Base-by-base conservation (phyloP, 2,113 vertebrate genomes). In the Rhadina sibilatrix region DNA sequence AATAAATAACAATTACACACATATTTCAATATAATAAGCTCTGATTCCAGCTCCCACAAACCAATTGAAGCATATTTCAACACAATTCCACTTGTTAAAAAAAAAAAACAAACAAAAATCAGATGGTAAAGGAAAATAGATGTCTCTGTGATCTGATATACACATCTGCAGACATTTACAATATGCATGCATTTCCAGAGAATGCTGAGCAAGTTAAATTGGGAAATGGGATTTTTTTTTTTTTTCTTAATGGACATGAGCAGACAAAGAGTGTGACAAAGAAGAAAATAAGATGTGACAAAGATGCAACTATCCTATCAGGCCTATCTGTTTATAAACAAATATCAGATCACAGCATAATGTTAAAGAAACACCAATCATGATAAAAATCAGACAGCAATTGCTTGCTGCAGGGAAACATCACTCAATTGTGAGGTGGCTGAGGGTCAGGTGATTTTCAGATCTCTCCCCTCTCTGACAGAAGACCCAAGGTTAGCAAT, bases 111-210 rank as follows among this genome's bases (percentile, higher is more conserved):
- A 12, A 12, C 40, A 82, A 95, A 96, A 59, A 5, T 4, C 89
- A 98, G 92, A 91, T 88, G 87, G 87, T 56, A 93, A 95, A 97
- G 92, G 69, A 97, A 97, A 97, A 94, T 87, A 96, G 94, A 97
- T 94, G 93, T 89, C 71, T 97, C 85, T 95, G 87, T 90, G 72
- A 86, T 91, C 91, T 94, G 92, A 94, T 95, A 96, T 92, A 89
- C 89, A 96, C 94, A 97, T 96, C 71, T 92, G 85, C 94, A 96
- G 93, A 97, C 80, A 96, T 89, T 93, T 93, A 97, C 80, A 96
- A 89, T 87, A 96, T 85, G 65, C 70, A 92, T 76, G 79, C 84
- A 94, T 92, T 96, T 97, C 89, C 92, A 83, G 94, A 90, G 90
- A 92, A 95, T 37, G 77, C 25, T 86, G 64, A 95, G 69, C n/a